phyloP scores from a whole-genome alignment of 2,888 invertebrate species.

The Cantharis nigra region DNA sequence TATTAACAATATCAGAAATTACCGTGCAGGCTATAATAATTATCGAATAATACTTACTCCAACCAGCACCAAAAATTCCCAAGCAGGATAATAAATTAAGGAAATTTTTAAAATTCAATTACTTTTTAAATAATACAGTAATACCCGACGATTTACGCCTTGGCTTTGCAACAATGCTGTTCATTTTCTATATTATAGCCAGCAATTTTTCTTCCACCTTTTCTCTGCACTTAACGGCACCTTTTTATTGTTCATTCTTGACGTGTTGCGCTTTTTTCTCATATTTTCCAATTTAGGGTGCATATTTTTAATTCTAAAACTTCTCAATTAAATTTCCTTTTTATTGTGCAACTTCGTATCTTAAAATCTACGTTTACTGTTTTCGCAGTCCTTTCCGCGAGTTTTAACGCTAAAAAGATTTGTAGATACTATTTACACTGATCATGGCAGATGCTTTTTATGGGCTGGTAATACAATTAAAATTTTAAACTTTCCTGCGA shows the following conservation, averaged over 20 bases:
- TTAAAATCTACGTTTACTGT: background rate
- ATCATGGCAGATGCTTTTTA: background rate
- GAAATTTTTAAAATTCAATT: background rate
- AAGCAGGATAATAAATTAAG: background rate
- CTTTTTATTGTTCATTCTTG: background rate
- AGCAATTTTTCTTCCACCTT: background rate
- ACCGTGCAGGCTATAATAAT: background rate
- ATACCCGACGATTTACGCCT: background rate
- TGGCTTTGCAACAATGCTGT: background rate
- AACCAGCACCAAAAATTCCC: too few relatives aligned
- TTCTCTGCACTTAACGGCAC: background rate
- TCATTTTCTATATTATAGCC: background rate
- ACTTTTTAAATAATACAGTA: background rate
- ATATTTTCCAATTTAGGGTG: background rate
- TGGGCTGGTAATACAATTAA: background rate
- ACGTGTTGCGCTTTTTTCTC: background rate
- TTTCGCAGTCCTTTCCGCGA: background rate
- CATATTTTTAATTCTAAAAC: background rate
- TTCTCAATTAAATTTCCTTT: background rate
- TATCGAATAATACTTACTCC: too few relatives aligned
- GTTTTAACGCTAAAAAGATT: background rate
- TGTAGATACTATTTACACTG: background rate
- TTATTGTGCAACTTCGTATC: background rate
- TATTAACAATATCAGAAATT: background rate
- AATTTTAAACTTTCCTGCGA: too few relatives aligned